These are phyloP conservation scores for Dermolepida albohirtum DNA, from an alignment of 2,888 invertebrate genomes.

Conservation along the genomic window DNA sequence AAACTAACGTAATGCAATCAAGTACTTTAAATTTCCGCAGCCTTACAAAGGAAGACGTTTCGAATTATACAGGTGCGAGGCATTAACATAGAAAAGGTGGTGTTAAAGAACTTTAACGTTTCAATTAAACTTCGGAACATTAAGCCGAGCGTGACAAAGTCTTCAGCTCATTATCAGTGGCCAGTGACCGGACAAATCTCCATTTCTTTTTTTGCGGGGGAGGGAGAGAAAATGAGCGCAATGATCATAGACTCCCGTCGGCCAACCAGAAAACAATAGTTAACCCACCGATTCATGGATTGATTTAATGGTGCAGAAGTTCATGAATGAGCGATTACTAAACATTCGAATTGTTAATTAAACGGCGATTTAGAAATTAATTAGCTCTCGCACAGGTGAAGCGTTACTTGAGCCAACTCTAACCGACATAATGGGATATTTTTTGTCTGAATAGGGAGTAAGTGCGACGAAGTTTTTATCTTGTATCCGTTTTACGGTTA, in stretches of 20 bases:
- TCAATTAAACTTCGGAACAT: slow-evolving; percentile 28
- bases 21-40: slow-evolving; percentile 24
- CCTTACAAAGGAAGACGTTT: slow-evolving; percentile 26
- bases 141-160: slow-evolving; percentile 25
- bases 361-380: slow-evolving; percentile 39
- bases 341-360: slow-evolving; percentile 44
- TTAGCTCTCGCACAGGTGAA: slow-evolving; percentile 29
- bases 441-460: too few relatives aligned
- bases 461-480: too few relatives aligned
- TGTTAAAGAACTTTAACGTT: slow-evolving; percentile 26
- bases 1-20: slow-evolving; percentile 30
- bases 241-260: slow-evolving; percentile 14
- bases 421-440: slow-evolving; percentile 38
- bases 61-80: slow-evolving; percentile 30
- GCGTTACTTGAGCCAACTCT: slow-evolving; percentile 32
- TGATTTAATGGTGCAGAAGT: slow-evolving; percentile 42
- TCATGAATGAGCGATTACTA: slow-evolving; percentile 41
- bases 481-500: too few relatives aligned
- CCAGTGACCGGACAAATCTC: slow-evolving; percentile 29
- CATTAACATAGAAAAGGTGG: slow-evolving; percentile 29
- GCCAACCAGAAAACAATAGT: slow-evolving; percentile 20
- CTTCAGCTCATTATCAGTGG: slow-evolving; percentile 35
- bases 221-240: slow-evolving; percentile 20
- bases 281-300: slow-evolving; percentile 10
- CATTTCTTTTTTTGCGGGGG: slow-evolving; percentile 11